Percentiles rank a stretch among this genome's conserved stretches.
Evolutionary conservation across 2,113 vertebrate species (phyloP).

Genomic region (Callopanchax toddi): DNA sequence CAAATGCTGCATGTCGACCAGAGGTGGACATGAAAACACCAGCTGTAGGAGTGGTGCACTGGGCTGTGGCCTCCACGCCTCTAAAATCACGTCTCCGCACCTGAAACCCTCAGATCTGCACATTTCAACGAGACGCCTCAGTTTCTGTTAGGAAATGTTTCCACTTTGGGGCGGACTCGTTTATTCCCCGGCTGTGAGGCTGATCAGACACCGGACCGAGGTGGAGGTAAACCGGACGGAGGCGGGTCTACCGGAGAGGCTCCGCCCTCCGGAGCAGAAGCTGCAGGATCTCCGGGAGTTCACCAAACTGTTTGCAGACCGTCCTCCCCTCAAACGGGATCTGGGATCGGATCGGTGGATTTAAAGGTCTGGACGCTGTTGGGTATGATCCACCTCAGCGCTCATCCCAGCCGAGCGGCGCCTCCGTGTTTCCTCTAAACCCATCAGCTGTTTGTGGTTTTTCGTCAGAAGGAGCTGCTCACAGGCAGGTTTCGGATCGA

Average conservation of each 20-base stretch:
- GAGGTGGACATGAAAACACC: no score
- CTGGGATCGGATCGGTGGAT: slow-evolving; percentile 58
- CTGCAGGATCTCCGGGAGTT: slow-evolving; percentile 51
- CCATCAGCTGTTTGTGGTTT: slow-evolving; percentile 27
- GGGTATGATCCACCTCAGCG: slow-evolving; percentile 29
- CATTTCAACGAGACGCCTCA: neutral
- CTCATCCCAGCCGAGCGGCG: slow-evolving; percentile 27
- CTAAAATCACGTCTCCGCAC: neutral
- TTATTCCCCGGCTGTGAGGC: no score
- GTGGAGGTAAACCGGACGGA: slow-evolving; percentile 27
- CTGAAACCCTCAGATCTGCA: neutral
- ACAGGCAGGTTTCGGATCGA: slow-evolving; percentile 34
- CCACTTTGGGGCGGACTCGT: no score
- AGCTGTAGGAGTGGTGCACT: no score
- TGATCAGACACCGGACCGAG: neutral
- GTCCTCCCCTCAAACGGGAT: slow-evolving; percentile 29
- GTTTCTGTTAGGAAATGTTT: no score
- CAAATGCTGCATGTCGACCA: no score
- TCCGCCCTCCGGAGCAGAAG: slow-evolving; percentile 64
- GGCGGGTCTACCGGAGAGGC: slow-evolving; percentile 53
- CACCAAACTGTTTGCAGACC: slow-evolving; percentile 67
- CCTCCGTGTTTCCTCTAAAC: no score
- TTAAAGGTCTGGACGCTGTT: slow-evolving; percentile 49
- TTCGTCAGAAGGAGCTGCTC: slow-evolving; percentile 10
- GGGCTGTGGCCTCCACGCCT: neutral